A percentile compares a stretch with the other conserved stretches of the same genome.
phyloP scores from a whole-genome alignment of 2,113 vertebrate genomes.

The Sminthopsis crassicaudata region DNA sequence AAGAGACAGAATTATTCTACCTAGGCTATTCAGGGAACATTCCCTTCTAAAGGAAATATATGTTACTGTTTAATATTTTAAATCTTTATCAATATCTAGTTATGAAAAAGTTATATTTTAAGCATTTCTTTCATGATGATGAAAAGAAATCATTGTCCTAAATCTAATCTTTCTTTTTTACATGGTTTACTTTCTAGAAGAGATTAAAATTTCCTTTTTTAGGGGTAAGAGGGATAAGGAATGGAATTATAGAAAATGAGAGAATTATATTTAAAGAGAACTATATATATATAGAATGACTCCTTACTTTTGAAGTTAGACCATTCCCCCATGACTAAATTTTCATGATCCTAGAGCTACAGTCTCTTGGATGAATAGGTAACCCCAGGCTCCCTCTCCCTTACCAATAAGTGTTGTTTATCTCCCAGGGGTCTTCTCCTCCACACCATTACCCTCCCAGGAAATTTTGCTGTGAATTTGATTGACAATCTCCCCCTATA shows the following conservation, averaged over 20 bases:
- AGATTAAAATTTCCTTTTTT: neutral
- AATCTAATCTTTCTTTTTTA: neutral
- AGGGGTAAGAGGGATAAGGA: accelerated
- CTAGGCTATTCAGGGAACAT: too few relatives aligned
- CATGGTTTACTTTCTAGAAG: neutral
- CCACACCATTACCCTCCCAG: too few relatives aligned
- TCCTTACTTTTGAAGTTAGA: neutral
- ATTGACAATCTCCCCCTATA: too few relatives aligned
- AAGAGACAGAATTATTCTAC: neutral
- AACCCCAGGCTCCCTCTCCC: neutral
- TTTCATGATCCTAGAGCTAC: neutral
- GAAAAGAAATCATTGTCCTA: neutral
- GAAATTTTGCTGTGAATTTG: too few relatives aligned
- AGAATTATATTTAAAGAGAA: neutral
- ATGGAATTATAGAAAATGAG: neutral
- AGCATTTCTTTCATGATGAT: neutral
- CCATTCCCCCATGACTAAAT: neutral
- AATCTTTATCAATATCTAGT: neutral
- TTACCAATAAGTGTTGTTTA: neutral
- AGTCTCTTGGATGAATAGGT: neutral
- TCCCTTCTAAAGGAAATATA: neutral
- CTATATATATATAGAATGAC: neutral
- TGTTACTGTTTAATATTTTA: neutral
- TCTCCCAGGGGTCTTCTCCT: neutral
- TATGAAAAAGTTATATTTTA: neutral